Conservation (phyloP, 2,113 vertebrate species). For the Anoura caudifer region DNA sequence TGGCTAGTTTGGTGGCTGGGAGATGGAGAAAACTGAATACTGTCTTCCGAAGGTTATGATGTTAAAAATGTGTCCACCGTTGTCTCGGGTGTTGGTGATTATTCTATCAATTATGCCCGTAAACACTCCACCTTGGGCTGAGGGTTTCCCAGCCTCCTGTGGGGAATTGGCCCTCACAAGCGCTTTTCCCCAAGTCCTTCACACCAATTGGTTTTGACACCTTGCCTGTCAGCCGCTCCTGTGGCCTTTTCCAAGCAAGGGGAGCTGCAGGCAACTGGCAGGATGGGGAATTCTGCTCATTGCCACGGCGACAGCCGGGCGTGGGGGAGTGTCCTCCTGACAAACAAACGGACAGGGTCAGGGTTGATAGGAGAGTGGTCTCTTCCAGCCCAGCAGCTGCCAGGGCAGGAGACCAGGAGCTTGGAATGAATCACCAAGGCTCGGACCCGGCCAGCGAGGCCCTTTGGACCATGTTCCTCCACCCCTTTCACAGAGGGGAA, state of each 20-base stretch:
- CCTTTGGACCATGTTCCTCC: too few species aligned
- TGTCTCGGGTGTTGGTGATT: conserved; percentile 72
- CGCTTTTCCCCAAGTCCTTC: conserved; percentile 79
- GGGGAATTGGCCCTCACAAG: conserved; percentile 76
- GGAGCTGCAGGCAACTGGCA: conserved; percentile 52
- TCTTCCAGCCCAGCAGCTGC: neutral
- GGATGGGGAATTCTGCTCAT: conserved; percentile 70
- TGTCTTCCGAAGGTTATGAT: conserved; percentile 71
- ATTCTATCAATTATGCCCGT: conserved; percentile 80
- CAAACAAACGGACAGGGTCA: conserved; percentile 11
- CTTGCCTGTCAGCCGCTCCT: conserved; percentile 73
- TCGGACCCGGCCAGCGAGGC: neutral
- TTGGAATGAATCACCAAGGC: neutral
- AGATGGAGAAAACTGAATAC: conserved; percentile 66
- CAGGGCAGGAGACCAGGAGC: fast-evolving
- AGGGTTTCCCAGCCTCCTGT: conserved; percentile 74
- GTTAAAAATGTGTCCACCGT: conserved; percentile 64
- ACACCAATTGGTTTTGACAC: conserved; percentile 78
- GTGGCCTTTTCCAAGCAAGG: conserved; percentile 56
- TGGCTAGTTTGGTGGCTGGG: conserved; percentile 59
- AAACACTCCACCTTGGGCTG: conserved; percentile 73
- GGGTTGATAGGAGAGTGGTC: neutral
- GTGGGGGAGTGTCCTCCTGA: conserved; percentile 23
- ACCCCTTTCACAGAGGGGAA: neutral
- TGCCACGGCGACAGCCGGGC: conserved; percentile 64